Evolutionary conservation across 1,140 invertebrate genomes (phyloP), one percentile per base, ranked within the genome.

Genomic region (Paraescarpia echinospica): DNA sequence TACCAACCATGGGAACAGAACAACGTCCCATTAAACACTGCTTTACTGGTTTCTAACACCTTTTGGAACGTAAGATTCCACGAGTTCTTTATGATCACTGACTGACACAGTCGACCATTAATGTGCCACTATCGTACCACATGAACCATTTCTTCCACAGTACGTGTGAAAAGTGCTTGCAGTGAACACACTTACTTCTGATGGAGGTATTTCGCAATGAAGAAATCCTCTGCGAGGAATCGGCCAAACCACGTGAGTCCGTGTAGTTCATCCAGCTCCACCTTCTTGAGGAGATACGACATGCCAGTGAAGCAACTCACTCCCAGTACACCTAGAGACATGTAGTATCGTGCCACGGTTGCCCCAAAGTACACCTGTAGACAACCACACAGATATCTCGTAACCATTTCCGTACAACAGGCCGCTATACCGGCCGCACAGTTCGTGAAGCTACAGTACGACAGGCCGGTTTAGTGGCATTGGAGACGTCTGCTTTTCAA

Each of bases 271-370:
- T 99, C 98, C 33, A 99, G 96, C 1, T 98, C 97, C 12, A 97
- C 97, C 94, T 99, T 98, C 89, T 98, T 97, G 95, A 99, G 97
- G 35, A 99, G 96, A 77, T 98, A 98, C 8, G 98, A 99, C 99
- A 99, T 99, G 27, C 99, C 99, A 0, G 99, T 99, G 94, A 99
- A 98, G 95, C 99, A 99, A 96, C 99, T 99, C 93, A 99, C 97
- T 91, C 98, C 96, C 1, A 99, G 96, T 4, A 98, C 97, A 96
- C 99, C 98, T 4, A 99, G 98, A 1, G 97, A 97, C 41, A 99
- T 96, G 94, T 99, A 99, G 96, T 99, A 98, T 33, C 99, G 97
- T 89, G 98, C 98, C 96, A 99, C 98, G 88, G 98, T 97, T 8
- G 98, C 99, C n/a, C 99, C 99, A 96, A 99, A 99, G 96, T 98